Evolutionary conservation across 2,888 invertebrate genomes (phyloP).

Genomic region (Hyposoter didymator): DNA sequence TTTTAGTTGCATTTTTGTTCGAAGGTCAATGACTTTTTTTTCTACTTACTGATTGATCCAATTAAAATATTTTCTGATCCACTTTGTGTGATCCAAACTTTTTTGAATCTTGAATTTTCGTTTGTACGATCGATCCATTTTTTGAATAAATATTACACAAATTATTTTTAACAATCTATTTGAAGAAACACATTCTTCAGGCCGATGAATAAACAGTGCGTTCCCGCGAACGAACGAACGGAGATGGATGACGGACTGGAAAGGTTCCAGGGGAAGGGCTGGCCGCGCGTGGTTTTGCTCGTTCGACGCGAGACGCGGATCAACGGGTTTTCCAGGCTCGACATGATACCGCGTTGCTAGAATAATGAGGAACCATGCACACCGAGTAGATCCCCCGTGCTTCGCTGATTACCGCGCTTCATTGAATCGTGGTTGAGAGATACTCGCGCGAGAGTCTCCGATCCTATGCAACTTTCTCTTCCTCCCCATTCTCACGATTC

Average conservation of each 20-base stretch:
- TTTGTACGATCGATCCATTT: background rate
- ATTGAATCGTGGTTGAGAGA: conserved; percentile 67
- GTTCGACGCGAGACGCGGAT: conserved; percentile 24
- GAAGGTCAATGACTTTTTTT: background rate
- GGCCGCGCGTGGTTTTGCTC: conserved; percentile 26
- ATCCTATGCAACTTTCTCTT: conserved; percentile 51
- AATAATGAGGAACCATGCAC: conserved; percentile 10
- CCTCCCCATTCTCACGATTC: conserved; percentile 31
- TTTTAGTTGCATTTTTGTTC: background rate
- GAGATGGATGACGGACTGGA: conserved; percentile 13
- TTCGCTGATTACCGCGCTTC: conserved; percentile 69
- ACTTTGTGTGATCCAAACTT: background rate
- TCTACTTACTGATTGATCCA: background rate
- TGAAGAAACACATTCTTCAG: background rate
- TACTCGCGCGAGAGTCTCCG: conserved; percentile 27
- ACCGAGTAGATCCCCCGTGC: conserved; percentile 32
- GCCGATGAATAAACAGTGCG: background rate
- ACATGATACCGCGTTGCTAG: conserved; percentile 30
- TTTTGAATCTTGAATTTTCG: background rate
- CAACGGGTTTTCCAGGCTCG: conserved; percentile 7
- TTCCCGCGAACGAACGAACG: background rate
- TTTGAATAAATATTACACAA: background rate
- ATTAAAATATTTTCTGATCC: too few relatives aligned
- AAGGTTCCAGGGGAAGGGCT: conserved; percentile 5
- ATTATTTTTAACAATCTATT: background rate